Base-by-base conservation (phyloP, 2,888 invertebrate genomes). In the Heliothis peltigera region DNA sequence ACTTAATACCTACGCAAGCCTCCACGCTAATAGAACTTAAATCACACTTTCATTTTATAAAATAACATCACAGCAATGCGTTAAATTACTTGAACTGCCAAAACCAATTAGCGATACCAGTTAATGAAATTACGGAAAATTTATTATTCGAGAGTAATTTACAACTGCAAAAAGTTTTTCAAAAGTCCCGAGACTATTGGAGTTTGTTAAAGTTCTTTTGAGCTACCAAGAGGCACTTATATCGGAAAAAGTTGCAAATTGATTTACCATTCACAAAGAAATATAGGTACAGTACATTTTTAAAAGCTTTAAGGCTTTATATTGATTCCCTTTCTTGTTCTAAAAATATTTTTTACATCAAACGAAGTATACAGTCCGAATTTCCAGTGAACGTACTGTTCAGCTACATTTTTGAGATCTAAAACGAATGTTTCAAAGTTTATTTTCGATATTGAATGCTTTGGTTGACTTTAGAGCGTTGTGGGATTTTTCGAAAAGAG, bases 121-220 rank as follows among this genome's bases (percentile, higher is more conserved):
- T 39, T 44, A 61, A 55, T 32, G 39, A 64, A 68, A 65, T 69
- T 48, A 74, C 75, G 35, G 7, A 64, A 43, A 39, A 66, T 75
- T 69, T 55, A 61, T 64, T 60, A 62, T 67, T 61, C n/a, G n/a
- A 60, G 47, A 53, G 18, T 76, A 70, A 77, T 62, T 67, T 67
- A 42, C 60, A 75, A 67, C 44, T 49, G 44, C 46, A 52, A 25
- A 67, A 79, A 77, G 59, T 75, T 62, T 39, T 46, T 19, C 49
- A 52, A 63, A 69, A 66, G 66, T 79, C 39, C n/a, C 48, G 56
- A 61, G 25, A 75, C 64, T 70, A 63, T 67, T 64, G 54, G 56
- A 79, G 64, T 79, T 79, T 57, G 46, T 15, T 25, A 57, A 79
- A 75, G 61, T 79, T 64, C 64, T 53, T 58, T 64, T 35, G 51